These are phyloP conservation scores for Hipposideros larvatus DNA, from an alignment of 2,797 vertebrate species.

Conservation along the genomic window DNA sequence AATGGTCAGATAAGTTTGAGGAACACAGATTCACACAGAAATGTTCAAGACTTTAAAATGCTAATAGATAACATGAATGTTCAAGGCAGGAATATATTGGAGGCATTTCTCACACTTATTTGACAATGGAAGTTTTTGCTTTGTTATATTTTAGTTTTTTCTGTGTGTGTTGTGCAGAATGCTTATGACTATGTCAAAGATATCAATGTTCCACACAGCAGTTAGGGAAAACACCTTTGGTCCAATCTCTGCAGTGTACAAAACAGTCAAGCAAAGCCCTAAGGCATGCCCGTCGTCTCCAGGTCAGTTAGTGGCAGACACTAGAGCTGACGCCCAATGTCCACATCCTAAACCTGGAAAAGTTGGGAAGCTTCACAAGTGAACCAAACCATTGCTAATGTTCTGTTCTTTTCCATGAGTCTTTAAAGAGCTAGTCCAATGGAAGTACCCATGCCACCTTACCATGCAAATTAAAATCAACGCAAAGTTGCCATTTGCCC, in stretches of 20 bases:
- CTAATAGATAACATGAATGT: neutral
- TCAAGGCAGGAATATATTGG: neutral
- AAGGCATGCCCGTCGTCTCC: neutral
- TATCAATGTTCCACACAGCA: neutral
- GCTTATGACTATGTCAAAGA: neutral
- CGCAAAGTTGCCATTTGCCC: neutral
- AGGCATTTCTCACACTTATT: neutral
- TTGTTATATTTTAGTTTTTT: neutral
- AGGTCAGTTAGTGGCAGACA: neutral
- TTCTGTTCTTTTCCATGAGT: neutral
- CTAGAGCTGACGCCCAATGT: neutral
- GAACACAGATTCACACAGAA: neutral
- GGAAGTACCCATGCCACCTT: neutral
- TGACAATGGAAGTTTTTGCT: neutral
- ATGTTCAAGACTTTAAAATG: slow-evolving; percentile 36
- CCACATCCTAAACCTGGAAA: neutral
- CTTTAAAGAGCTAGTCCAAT: neutral
- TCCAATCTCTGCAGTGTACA: neutral
- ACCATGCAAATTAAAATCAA: neutral
- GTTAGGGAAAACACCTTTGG: neutral
- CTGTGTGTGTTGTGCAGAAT: neutral
- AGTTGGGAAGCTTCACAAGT: neutral
- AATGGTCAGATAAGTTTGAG: neutral
- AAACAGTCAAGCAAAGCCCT: neutral
- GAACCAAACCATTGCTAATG: neutral